Base-by-base conservation (phyloP, 2,113 vertebrate genomes). In the Onychostoma macrolepis region DNA sequence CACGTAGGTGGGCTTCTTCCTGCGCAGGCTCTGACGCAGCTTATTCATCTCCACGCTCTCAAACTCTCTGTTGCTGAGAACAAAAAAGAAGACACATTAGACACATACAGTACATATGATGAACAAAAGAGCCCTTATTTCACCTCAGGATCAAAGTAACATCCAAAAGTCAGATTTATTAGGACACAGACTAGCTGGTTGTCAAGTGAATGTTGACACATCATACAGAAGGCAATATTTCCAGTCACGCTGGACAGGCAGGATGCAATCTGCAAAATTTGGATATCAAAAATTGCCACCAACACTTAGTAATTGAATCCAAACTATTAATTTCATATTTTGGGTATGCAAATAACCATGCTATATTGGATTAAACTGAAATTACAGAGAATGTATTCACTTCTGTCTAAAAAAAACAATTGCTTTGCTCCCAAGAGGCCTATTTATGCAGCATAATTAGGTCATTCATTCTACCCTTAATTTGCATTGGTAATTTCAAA, bases 31-130 rank as follows among this genome's bases (percentile, higher is more conserved):
- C 95, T 98, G 97, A 67, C 97, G 95, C 93, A 98, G 94, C 94
- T 98, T 98, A 94, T 98, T 97, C 97, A 98, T 98, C 87, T 97
- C 95, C 93, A 95, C 94, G 89, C 96, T 97, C 88, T 95, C 95
- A 92, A 95, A 93, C 91, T 94, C 95, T 92, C 92, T 92, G 90
- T 87, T 93, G 80, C 95, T 95, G 93, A 28, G 36, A 71, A 90
- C 89, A 21, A 78, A 4, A 88, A 3, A 21, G 8, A 90, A 84
- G 2, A 17, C 38, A 84, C 0, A 0, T 0, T 21, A 56, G 77
- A n/a, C n/a, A n/a, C n/a, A n/a, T n/a, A n/a, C 26, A 89, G 28
- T 10, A 12, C 1, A 5, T 3, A 50, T 53, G 7, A 78, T 53
- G 26, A 21, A 21, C 26, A 56, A 58, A 79, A 8, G 2, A 36